These are phyloP conservation scores for Drosophila yakuba DNA, from an alignment of 1,140 invertebrate species.

Conservation along the genomic window DNA sequence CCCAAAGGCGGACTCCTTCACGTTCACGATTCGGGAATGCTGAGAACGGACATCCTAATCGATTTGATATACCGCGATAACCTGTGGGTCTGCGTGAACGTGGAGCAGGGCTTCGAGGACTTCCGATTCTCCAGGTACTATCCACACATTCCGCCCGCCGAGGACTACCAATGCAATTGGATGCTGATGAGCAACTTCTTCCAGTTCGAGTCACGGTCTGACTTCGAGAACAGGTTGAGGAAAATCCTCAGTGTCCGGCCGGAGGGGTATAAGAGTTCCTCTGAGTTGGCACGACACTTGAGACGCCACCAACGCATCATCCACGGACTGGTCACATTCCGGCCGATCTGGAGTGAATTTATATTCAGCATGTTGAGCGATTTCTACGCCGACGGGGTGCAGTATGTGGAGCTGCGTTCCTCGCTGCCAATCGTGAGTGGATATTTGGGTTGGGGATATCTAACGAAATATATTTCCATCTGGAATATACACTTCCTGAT, in stretches of 20 bases:
- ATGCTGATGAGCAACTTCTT: constrained; percentile 86
- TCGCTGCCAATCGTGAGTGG: constrained; percentile 84
- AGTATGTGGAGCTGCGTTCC: constrained; percentile 90
- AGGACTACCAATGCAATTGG: constrained; percentile 86
- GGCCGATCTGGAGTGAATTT: constrained; percentile 89
- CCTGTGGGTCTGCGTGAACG: constrained; percentile 61
- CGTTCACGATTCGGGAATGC: constrained; percentile 89
- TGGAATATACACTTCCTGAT: no score
- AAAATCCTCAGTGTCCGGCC: constrained; percentile 13
- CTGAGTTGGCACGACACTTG: constrained; percentile 89
- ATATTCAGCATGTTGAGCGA: constrained; percentile 89
- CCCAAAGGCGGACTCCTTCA: constrained; percentile 91
- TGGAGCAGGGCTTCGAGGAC: constrained; percentile 74
- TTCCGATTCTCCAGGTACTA: constrained; percentile 73
- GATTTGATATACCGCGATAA: constrained; percentile 20
- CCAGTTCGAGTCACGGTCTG: neutral
- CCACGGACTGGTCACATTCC: constrained; percentile 88
- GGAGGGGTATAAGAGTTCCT: constrained; percentile 86
- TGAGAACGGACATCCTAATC: constrained; percentile 86
- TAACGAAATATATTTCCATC: neutral
- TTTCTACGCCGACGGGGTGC: constrained; percentile 90
- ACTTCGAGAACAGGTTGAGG: constrained; percentile 9
- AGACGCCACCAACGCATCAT: constrained; percentile 87
- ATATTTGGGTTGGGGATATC: no score
- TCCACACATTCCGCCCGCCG: constrained; percentile 55